Base-by-base conservation (phyloP, 2,113 vertebrate genomes). In the Columba janthina region DNA sequence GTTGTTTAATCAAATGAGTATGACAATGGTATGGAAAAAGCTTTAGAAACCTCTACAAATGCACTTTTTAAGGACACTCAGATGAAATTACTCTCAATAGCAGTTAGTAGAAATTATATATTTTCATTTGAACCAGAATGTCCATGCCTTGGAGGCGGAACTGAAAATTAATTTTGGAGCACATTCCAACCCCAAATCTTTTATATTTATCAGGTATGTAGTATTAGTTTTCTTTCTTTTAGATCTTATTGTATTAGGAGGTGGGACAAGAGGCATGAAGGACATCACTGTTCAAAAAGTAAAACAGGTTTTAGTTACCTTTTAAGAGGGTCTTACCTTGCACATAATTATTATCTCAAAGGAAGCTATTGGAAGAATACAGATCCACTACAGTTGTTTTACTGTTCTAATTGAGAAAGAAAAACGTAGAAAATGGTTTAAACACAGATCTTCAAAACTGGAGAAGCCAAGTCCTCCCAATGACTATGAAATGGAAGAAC, bases 1-100 rank as follows among this genome's bases (percentile, higher is more conserved):
- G 67, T 74, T 92, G 28, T 69, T 96, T 82, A 73, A 91, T 82
- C 42, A 94, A 92, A 86, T 75, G 24, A 71, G 10, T 62, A 78
- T 89, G 80, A 93, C 46, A 29, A 48, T 85, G 29, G 60, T 78
- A 83, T 15, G 82, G 85, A 90, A 88, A 89, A 79, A 40, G 32
- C 38, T 80, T 91, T 76, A 82, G 62, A 88, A 95, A 42, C 11
- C 28, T 56, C 67, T 21, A 56, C 44, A 92, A 76, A 80, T 58
- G 34, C 22, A 32, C 2, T 69, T 11, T 81, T 64, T 56, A 78
- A 81, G 86, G 34, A 60, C 11, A 71, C 13, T 60, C 40, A 71
- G 36, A 84, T 36, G 58, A 57, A 93, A 40, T 6, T 72, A 13
- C 51, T 91, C 53, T 72, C 87, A 89, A 24, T 69, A 75, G 44